Evolutionary conservation across 2,888 invertebrate genomes (phyloP).

Genomic region (Sphaerophoria taeniata): DNA sequence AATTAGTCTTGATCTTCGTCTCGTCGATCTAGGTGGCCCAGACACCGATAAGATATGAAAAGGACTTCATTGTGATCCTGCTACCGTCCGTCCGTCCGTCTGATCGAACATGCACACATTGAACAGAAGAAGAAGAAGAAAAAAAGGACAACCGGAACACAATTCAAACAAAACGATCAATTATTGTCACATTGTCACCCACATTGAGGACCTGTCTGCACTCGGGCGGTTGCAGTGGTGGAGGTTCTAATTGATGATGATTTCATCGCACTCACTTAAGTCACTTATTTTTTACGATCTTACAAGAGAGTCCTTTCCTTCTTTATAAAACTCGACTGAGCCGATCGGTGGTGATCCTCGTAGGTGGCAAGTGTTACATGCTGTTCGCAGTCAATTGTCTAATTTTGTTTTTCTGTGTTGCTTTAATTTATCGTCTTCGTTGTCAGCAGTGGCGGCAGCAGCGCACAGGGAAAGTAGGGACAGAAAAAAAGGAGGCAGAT

Average conservation of each 20-base stretch:
- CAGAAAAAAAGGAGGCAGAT: constrained; percentile 40
- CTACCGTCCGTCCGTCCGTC: constrained; percentile 35
- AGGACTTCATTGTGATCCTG: constrained; percentile 34
- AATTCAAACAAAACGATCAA: constrained; percentile 75
- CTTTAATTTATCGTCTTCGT: not conserved
- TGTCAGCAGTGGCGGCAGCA: not conserved
- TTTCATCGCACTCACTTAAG: constrained; percentile 74
- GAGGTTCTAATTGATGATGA: constrained; percentile 74
- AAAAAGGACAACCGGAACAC: constrained; percentile 71
- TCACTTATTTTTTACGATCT: constrained; percentile 40
- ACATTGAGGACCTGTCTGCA: constrained; percentile 77
- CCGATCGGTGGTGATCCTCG: constrained; percentile 48
- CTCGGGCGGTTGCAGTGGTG: constrained; percentile 75
- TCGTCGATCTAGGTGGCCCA: constrained; percentile 68
- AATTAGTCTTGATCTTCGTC: constrained; percentile 65
- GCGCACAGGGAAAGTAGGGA: constrained; percentile 3
- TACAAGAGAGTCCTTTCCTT: not conserved
- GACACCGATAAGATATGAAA: constrained; percentile 3
- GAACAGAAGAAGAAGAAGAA: not conserved
- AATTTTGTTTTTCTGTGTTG: constrained; percentile 18
- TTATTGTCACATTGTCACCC: constrained; percentile 77
- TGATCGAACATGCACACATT: constrained; percentile 43
- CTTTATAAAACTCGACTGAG: not conserved
- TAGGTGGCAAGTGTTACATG: constrained; percentile 73
- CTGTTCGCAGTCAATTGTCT: constrained; percentile 68